Percentiles rank a stretch among this genome's conserved stretches.
These are phyloP conservation scores for Phrynocephalus guinanensis DNA, from an alignment of 2,797 vertebrate species.

Conservation along the genomic window DNA sequence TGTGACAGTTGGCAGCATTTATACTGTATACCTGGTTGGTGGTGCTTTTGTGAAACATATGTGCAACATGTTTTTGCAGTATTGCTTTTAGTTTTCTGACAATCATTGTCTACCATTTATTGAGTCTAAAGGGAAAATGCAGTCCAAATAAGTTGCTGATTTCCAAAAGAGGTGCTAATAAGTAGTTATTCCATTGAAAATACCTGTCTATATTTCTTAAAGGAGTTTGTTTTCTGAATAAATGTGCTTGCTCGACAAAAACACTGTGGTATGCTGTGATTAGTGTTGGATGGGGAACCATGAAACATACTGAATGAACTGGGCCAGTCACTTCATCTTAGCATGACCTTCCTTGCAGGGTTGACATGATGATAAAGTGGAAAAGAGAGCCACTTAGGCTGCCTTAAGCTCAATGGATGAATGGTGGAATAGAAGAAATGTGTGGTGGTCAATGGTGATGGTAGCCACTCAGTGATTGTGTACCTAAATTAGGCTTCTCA, in stretches of 20 bases:
- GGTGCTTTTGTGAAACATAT: constrained; percentile 51
- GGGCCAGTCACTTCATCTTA: too few relatives aligned
- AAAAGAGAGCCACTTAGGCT: too few relatives aligned
- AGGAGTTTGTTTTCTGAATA: too few relatives aligned
- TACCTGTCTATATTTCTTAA: background rate
- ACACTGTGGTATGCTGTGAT: too few relatives aligned
- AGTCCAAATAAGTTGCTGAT: background rate
- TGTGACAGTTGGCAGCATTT: constrained; percentile 71
- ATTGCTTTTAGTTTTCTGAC: constrained; percentile 59
- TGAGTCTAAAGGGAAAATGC: background rate
- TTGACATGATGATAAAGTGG: too few relatives aligned
- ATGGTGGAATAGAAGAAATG: too few relatives aligned
- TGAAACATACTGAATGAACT: too few relatives aligned
- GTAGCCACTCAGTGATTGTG: background rate
- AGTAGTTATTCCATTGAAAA: background rate
- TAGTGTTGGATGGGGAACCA: too few relatives aligned
- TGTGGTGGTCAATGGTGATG: too few relatives aligned
- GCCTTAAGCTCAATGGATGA: too few relatives aligned
- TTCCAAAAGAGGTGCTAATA: background rate
- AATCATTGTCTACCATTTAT: constrained; percentile 52
- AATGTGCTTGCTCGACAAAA: too few relatives aligned
- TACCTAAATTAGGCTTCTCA: background rate
- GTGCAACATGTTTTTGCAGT: constrained; percentile 45
- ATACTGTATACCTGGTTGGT: constrained; percentile 66
- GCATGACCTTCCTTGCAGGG: too few relatives aligned